A percentile compares a stretch with the other conserved stretches of the same genome.
phyloP scores from a whole-genome alignment of 2,888 invertebrate species.

The Drosophila heteroneura region DNA sequence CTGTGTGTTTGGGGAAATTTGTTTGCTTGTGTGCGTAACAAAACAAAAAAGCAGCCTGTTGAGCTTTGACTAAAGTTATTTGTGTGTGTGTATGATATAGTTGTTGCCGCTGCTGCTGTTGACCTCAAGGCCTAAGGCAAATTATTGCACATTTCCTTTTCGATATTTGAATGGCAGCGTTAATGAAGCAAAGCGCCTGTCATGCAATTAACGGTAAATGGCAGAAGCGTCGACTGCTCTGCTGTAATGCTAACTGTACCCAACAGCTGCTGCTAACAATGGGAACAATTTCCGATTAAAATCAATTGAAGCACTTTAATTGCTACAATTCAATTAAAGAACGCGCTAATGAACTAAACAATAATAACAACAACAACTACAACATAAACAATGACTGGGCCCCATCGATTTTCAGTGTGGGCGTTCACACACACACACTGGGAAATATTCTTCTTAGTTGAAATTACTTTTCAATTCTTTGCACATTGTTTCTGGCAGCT shows the following conservation, averaged over 20 bases:
- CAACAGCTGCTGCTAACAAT: conserved; percentile 65
- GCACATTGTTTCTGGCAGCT: conserved; percentile 61
- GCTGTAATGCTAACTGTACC: conserved; percentile 57
- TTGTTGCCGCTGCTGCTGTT: conserved; percentile 33
- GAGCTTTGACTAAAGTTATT: conserved; percentile 50
- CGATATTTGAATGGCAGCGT: conserved; percentile 66
- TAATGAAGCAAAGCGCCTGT: conserved; percentile 71
- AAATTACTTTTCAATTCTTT: conserved; percentile 63
- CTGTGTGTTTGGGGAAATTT: conserved; percentile 71
- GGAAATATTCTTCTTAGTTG: conserved; percentile 38
- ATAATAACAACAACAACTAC: conserved; percentile 16
- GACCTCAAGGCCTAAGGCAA: conserved; percentile 60
- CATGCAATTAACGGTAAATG: conserved; percentile 56
- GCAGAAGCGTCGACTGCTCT: conserved; percentile 27
- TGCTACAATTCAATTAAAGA: conserved; percentile 82
- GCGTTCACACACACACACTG: conserved; percentile 14
- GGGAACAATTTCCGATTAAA: conserved; percentile 80
- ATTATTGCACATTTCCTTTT: conserved; percentile 77
- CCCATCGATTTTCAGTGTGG: conserved; percentile 51
- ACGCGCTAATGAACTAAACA: conserved; percentile 66
- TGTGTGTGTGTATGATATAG: conserved; percentile 13
- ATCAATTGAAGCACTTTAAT: conserved; percentile 83
- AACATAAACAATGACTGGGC: conserved; percentile 35
- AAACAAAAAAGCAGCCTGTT: conserved; percentile 72
- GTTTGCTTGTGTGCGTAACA: conserved; percentile 4